Evolutionary conservation across 2,113 vertebrate genomes (phyloP), one percentile per base, ranked within the genome.

Genomic region (Pontoporia blainvillei): DNA sequence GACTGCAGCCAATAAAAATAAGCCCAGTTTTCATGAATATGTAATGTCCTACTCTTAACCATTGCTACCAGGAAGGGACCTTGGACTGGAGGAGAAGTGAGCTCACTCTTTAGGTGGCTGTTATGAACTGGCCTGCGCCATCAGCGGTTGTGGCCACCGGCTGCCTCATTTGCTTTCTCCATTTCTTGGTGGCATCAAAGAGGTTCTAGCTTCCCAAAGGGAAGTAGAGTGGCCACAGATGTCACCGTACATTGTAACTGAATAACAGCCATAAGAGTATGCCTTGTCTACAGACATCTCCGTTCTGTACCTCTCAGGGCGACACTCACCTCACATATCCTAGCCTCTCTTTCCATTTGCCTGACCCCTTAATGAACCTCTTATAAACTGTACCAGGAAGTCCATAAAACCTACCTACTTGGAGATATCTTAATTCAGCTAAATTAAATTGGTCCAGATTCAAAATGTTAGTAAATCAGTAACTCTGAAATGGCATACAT

Each of bases 401-500:
- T 27, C 69, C n/a, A 76, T n/a, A 85, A 82, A 79, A 61, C 8
- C 41, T 39, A 76, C 8, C 39, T 85, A 27, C 31, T 94, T 93
- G 21, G 8, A 86, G 73, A 84, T 36, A 90, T 39, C 52, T 96
- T 59, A 66, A 87, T 84, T 78, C 86, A 82, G 41, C 44, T 92
- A 96, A 95, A 90, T 91, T 93, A 96, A 90, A 62, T 71, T 86
- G 41, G 36, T 57, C 61, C 87, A 62, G 91, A 93, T 90, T 83
- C 73, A 78, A 96, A 83, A 25, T 62, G 59, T 84, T 71, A 79
- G 52, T 95, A 90, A 87, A 91, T 54, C 73, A 73, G 73, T 67
- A 92, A 86, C 90, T 95, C 61, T 82, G 44, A 66, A 94, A 73
- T 31, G 82, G 73, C 20, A 79, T 72, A 64, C 59, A 84, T 91